Base-by-base conservation (phyloP, 2,888 invertebrate genomes). In the Endomychus coccineus region DNA sequence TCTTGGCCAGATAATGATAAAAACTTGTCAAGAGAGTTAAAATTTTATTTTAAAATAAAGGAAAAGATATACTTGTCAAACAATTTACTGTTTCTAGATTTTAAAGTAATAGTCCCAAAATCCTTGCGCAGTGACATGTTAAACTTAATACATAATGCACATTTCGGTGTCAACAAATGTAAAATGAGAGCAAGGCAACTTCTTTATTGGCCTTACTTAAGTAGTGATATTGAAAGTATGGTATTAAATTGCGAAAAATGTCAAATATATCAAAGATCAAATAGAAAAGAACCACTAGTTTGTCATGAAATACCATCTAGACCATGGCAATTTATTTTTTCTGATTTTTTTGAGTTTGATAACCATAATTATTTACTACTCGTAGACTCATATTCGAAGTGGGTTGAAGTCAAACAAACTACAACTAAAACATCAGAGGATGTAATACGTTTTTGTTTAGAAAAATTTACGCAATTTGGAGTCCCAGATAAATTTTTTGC, bases 1-100 rank as follows among this genome's bases (percentile, higher is more conserved):
- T n/a, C n/a, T n/a, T 43, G 40, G 40, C 37, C 40, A 7, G 13
- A 19, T 14, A 27, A 41, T 33, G 27, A 33, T 23, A 27, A 16
- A 17, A 37, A 12, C 9, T 22, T 17, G 7, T 17, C 27, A 3
- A 17, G 24, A 23, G 17, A 30, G 28, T 9, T 35, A 4, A 34
- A 32, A 24, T 28, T 29, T 11, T 40, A 13, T 24, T 38, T 34
- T 33, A 9, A 14, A 10, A 17, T 43, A 5, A 34, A 22, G 25
- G 23, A 40, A 28, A 21, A 42, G 1, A 21, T 42, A 17, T 32
- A 21, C 21, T 9, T 21, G 23, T 14, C 22, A 29, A 19, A 35
- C 10, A 21, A 27, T 12, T 15, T 42, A 14, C 11, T 39, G n/a
- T 42, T 39, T 31, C 31, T 29, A 17, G 27, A 24, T n/a, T 34